Conservation (phyloP, 2,113 vertebrate genomes). For the Felis chaus region DNA sequence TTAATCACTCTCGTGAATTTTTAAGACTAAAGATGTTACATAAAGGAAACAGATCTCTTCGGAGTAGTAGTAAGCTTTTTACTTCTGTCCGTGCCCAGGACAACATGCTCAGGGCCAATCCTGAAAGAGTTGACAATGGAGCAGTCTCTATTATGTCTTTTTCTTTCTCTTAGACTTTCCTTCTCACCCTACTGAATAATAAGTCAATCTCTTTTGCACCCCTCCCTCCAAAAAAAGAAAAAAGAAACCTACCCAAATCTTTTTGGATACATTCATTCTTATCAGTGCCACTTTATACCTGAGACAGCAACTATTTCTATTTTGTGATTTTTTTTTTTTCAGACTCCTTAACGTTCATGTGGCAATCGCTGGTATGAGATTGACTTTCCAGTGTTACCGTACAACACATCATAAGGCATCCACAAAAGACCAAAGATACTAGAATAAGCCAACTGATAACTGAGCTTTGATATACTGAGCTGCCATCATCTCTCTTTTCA, state of each 20-base stretch:
- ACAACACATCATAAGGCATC: conserved; percentile 79
- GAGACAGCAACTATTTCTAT: conserved; percentile 67
- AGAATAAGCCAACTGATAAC: conserved; percentile 81
- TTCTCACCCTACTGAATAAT: conserved; percentile 54
- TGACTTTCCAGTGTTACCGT: conserved; percentile 76
- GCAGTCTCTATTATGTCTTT: neutral
- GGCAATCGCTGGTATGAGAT: conserved; percentile 73
- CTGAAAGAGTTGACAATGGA: neutral
- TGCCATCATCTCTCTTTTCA: conserved; percentile 83
- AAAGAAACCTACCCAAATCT: conserved; percentile 67
- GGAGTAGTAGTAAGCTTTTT: neutral
- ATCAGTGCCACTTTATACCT: conserved; percentile 75
- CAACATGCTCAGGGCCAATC: neutral
- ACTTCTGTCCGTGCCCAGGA: neutral
- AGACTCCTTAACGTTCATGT: conserved; percentile 57
- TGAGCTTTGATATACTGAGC: conserved; percentile 78
- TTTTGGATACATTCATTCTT: conserved; percentile 65
- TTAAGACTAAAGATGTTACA: neutral
- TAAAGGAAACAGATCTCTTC: neutral
- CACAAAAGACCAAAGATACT: conserved; percentile 84
- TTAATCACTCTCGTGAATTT: neutral
- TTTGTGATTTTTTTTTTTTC: conserved; percentile 55
- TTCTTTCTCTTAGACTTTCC: conserved; percentile 31
- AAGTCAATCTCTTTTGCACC: conserved; percentile 29
- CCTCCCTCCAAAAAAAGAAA: neutral